Conservation (phyloP, 2,113 vertebrate genomes). For the Monopterus albus region DNA sequence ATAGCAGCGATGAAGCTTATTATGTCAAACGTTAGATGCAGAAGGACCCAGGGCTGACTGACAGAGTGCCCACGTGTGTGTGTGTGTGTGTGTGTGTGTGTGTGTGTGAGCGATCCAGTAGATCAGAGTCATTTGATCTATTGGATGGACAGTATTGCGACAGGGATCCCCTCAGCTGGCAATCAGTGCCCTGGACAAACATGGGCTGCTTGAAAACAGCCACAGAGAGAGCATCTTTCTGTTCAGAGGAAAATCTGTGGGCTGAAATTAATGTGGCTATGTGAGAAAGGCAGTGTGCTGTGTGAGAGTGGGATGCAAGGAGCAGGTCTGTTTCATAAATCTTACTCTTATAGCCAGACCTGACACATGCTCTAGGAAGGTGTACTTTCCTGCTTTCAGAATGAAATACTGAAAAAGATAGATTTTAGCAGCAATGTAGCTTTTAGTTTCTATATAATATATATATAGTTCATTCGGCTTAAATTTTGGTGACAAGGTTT, state of each 20-base stretch:
- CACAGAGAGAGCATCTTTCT: not conserved
- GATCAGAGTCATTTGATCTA: slow-evolving; percentile 42
- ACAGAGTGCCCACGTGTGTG: not conserved
- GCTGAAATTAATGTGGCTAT: not conserved
- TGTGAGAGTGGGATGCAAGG: not conserved
- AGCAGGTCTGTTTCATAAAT: not conserved
- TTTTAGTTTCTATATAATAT: too few species aligned
- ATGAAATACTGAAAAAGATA: not conserved
- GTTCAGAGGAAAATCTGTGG: slow-evolving; percentile 3
- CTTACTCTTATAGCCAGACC: not conserved
- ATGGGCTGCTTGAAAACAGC: slow-evolving; percentile 1
- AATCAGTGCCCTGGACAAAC: slow-evolving; percentile 9
- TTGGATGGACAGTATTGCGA: slow-evolving; percentile 28
- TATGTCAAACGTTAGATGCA: slow-evolving; percentile 39
- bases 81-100: too few species aligned
- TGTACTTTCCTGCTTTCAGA: not conserved
- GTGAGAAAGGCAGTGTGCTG: not conserved
- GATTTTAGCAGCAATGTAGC: not conserved
- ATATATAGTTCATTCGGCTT: too few species aligned
- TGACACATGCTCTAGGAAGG: not conserved
- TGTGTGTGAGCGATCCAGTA: too few species aligned
- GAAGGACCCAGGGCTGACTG: slow-evolving; percentile 23
- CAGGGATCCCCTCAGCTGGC: slow-evolving; percentile 19
- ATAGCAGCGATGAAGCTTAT: slow-evolving; percentile 66
- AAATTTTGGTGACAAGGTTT: too few species aligned